Conservation (phyloP, 53 echinoderm and acorn worm genomes). For the Arbacia lixula region DNA sequence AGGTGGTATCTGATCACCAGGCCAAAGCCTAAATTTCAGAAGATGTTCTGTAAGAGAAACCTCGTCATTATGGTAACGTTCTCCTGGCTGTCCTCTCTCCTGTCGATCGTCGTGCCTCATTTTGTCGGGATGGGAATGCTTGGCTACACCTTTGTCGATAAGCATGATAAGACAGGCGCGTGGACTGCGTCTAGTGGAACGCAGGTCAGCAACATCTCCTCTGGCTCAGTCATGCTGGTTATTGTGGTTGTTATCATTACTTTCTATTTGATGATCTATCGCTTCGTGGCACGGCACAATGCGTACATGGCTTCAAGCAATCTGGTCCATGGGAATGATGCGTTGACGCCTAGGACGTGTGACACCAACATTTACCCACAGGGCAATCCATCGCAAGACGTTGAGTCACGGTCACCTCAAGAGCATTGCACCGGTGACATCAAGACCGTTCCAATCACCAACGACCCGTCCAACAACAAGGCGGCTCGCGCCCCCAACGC, state of each 20-base stretch:
- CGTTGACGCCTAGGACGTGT: no score
- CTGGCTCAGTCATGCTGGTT: background rate
- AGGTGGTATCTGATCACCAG: slow-evolving; percentile 37
- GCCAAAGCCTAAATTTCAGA: background rate
- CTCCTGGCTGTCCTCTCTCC: background rate
- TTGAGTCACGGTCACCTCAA: no score
- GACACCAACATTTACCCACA: no score
- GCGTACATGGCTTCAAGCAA: background rate
- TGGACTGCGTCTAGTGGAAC: no score
- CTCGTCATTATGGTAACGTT: background rate
- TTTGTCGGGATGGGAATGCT: background rate
- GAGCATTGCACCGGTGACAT: no score
- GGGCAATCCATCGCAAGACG: no score
- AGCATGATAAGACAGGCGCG: no score
- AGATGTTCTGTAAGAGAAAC: background rate
- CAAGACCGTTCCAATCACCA: no score
- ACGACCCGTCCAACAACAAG: no score
- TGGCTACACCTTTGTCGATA: background rate
- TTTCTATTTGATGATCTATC: background rate
- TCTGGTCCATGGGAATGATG: no score
- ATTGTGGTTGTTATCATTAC: background rate
- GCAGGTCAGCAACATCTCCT: background rate
- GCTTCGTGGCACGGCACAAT: slow-evolving; percentile 9
- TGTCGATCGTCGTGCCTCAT: background rate
- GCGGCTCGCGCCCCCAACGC: no score